Percentiles rank a stretch among this genome's conserved stretches.
Evolutionary conservation across 2,888 invertebrate genomes (phyloP).

Genomic region (Rugalucina vietnamica): DNA sequence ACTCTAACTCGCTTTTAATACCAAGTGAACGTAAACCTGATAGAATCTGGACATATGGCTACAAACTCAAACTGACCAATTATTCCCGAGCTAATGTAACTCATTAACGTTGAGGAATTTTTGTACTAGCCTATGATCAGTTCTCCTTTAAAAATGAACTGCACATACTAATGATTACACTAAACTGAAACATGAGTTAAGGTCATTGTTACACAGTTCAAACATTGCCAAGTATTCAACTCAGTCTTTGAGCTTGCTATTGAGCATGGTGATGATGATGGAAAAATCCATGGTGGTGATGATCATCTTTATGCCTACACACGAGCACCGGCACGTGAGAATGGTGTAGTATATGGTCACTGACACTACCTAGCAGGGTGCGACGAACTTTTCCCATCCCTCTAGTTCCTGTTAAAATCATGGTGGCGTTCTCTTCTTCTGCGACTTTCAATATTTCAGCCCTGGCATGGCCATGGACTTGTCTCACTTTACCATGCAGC

Average conservation of each 20-base stretch:
- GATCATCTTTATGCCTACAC: slow-evolving; percentile 52
- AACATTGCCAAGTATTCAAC: too few relatives aligned
- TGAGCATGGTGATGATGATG: neutral
- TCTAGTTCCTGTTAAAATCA: slow-evolving; percentile 53
- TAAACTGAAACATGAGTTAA: too few relatives aligned
- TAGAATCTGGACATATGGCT: too few relatives aligned
- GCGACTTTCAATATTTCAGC: slow-evolving; percentile 39
- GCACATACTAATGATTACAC: too few relatives aligned
- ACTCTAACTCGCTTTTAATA: too few relatives aligned
- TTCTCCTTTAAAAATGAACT: too few relatives aligned
- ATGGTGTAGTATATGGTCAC: slow-evolving; percentile 61
- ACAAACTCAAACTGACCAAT: too few relatives aligned
- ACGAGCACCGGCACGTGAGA: slow-evolving; percentile 57
- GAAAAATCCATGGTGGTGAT: slow-evolving; percentile 20
- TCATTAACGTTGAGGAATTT: too few relatives aligned
- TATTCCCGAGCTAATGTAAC: too few relatives aligned
- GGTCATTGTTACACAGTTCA: too few relatives aligned
- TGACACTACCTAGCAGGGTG: slow-evolving; percentile 60
- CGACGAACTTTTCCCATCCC: slow-evolving; percentile 52
- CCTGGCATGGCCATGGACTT: slow-evolving; percentile 21
- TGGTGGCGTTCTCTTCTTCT: slow-evolving; percentile 45
- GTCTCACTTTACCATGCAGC: slow-evolving; percentile 36
- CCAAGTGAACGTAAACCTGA: too few relatives aligned
- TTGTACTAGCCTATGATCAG: too few relatives aligned
- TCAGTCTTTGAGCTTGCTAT: neutral